Evolutionary conservation across 2,888 invertebrate genomes (phyloP), one percentile per base, ranked within the genome.

Genomic region (Epistrophe grossulariae): DNA sequence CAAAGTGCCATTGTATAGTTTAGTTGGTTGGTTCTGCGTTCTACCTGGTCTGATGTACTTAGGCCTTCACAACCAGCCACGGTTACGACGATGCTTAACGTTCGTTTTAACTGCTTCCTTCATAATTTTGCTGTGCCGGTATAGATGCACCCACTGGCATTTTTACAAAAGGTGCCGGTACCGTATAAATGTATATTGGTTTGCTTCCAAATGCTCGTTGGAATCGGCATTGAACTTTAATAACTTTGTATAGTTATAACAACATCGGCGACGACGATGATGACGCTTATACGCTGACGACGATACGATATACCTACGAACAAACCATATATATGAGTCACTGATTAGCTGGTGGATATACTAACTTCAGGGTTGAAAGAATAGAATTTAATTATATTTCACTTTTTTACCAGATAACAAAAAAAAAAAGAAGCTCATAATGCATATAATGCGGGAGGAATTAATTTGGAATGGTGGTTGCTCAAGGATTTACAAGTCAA

Each of bases 181-280:
- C 15, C 28, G 52, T 7, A 38, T n/a, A 19, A 55, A 68, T 31
- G 19, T 35, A 7, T 7, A 31, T 31, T 6, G 38, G 48, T n/a
- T n/a, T 5, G 19, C 38, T 52, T 24, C 55, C 71, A 66, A 83
- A 64, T 71, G 70, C 38, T 62, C n/a, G 2, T 13, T 64, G 40
- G 52, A 38, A 19, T 59, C 78, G 85, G 28, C 85, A 87, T 87
- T 82, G 85, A 87, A 87, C 85, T 78, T 73, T 52, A 74, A 31
- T 24, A 70, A 59, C 60, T 31, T 81, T 38, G 55, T 70, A n/a
- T n/a, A 38, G 40, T 15, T 40, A 38, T 38, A 24, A 24, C 48
- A 31, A 35, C 48, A 9, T 10, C 24, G 15, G 15, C 17, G 15
- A 28, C 8, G 7, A 52, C 13, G 15, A 28, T 6, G 17, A 24